Evolutionary conservation across 2,888 invertebrate genomes (phyloP), one percentile per base, ranked within the genome.

Genomic region (Pseudococcus viburni): DNA sequence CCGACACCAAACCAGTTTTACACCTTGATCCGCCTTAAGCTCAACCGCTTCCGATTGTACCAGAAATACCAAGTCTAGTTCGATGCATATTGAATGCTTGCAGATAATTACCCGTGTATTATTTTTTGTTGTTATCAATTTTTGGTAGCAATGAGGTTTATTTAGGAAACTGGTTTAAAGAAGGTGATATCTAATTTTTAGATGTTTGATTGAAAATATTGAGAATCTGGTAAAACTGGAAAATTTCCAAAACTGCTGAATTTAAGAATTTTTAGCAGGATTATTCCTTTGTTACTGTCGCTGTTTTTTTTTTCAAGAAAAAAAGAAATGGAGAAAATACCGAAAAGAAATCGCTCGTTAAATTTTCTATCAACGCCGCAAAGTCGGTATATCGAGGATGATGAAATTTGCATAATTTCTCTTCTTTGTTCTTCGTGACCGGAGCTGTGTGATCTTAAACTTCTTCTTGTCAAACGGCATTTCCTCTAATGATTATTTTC

Each of bases 401-500:
- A 73, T 73, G 8, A 73, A 17, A 73, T 73, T 26, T 39, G 17
- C 26, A 73, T 73, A 33, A 73, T 33, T 73, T 73, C 73, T 73
- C 73, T 17, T 26, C 73, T 73, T 73, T 73, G 73, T 73, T 73
- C 73, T 73, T 73, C 73, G 33, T 73, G 73, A 73, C 73, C 73
- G 15, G 73, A 73, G 73, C 17, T 22, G 64, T 64, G 64, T 22
- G 64, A 73, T 73, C 26, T 39, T 39, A 73, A 73, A 33, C 73
- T 15, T 73, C 73, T 33, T 39, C 73, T 33, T 33, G 33, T 73
- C 73, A 73, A 73, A 73, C 73, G 73, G 73, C 33, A 33, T 73
- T 33, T 73, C 73, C 73, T 73, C 26, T 73, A 73, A 73, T 73
- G 73, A 73, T 73, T 73, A 73, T 19, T 73, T 73, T 73, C 73